A percentile compares a stretch with the other conserved stretches of the same genome.
phyloP scores from a whole-genome alignment of 2,797 vertebrate genomes.

The Oophaga sylvatica region DNA sequence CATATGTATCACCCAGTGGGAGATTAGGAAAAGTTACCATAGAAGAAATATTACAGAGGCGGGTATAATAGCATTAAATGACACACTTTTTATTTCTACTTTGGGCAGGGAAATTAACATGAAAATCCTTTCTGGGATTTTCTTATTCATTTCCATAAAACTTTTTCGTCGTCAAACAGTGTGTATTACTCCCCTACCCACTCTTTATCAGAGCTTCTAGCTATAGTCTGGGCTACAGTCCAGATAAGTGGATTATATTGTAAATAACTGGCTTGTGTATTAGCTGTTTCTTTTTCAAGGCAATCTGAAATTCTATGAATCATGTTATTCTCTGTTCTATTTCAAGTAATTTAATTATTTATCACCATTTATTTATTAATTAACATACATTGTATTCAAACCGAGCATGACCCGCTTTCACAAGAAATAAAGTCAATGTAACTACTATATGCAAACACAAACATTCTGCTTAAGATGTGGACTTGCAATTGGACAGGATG shows the following conservation, averaged over 20 bases:
- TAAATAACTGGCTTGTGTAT: conserved; percentile 20
- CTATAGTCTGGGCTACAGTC: conserved; percentile 12
- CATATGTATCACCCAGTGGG: not conserved
- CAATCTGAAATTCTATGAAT: conserved; percentile 16
- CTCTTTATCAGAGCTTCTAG: conserved; percentile 5
- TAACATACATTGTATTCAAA: not conserved
- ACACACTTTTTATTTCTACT: conserved; percentile 8
- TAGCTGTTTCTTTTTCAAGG: conserved; percentile 6
- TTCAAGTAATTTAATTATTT: not conserved
- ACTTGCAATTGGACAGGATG: not conserved
- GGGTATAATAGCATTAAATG: conserved; percentile 19
- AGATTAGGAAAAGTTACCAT: conserved; percentile 9
- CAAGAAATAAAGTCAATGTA: not conserved
- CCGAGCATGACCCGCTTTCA: not conserved
- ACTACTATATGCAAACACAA: not conserved
- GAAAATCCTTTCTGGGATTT: conserved; percentile 28
- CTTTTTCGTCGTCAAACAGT: conserved; percentile 11
- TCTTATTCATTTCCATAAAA: conserved; percentile 19
- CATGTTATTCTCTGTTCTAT: not conserved
- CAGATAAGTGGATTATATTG: conserved; percentile 23
- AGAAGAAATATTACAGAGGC: conserved; percentile 5
- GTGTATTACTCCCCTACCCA: conserved; percentile 2
- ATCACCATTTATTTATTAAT: conserved; percentile 10
- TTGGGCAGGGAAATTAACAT: conserved; percentile 25
- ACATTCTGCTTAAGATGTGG: not conserved